Base-by-base conservation (phyloP, 2,797 vertebrate species). In the Taeniopygia guttata region DNA sequence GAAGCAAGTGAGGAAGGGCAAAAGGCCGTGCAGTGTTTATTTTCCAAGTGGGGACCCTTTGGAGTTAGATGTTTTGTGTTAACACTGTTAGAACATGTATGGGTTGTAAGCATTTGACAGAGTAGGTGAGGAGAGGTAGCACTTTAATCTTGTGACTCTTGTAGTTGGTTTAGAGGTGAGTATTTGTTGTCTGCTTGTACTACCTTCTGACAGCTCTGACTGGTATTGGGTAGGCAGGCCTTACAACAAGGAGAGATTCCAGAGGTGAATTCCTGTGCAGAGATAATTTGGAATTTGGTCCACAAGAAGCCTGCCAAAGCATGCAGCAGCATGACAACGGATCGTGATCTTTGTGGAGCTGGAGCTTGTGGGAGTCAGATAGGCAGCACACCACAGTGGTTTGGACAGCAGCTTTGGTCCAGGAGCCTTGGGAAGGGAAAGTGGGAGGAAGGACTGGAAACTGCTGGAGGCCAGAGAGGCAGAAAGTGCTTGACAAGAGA, bases 31-130 rank as follows among this genome's bases (percentile, higher is more conserved):
- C 32, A 49, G 9, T 64, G 9, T 77, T 43, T 58, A 5, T 81
- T 89, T 74, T 79, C 46, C 26, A 58, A 40, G 30, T 22, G 25
- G 10, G 1, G 38, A 59, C 11, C 4, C 18, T 55, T 59, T 77
- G 36, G 66, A 51, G 88, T 58, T 18, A 43, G 22, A 14, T 7
- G 4, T 36, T 82, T 45, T 48, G 19, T 63, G 22, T 68, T 55
- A 70, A 29, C 38, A 27, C 46, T 0, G 0, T 34, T 42, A 62
- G 22, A 73, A 58, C 32, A 6, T 11, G 7, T 1, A 0, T 43
- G 34, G 13, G 21, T 52, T 74, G 66, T 48, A 84, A 78, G 34
- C 22, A 15, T 78, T 59, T 60, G 45, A 45, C 22, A 30, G 7
- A 2, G 0, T 51, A 55, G 38, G 20, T 72, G 56, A 69, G 45